A percentile compares a stretch with the other conserved stretches of the same genome.
phyloP scores from a whole-genome alignment of 2,113 vertebrate genomes.

The Paracanthobrama guichenoti region DNA sequence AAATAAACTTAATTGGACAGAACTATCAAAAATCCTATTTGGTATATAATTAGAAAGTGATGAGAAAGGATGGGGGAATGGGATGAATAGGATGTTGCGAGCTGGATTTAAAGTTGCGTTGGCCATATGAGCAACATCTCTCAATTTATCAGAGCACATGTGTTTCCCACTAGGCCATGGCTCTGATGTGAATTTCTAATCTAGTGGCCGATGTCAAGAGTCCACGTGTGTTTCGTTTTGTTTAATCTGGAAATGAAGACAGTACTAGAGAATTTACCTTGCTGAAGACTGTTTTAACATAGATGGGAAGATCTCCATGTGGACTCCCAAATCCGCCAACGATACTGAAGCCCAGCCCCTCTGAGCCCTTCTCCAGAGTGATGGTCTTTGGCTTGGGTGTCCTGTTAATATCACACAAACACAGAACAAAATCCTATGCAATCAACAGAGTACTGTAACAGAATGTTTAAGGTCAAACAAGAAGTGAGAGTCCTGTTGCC shows the following conservation, averaged over 20 bases:
- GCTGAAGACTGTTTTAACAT: constrained; percentile 96
- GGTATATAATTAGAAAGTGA: no score
- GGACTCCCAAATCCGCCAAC: constrained; percentile 94
- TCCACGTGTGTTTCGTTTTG: background rate
- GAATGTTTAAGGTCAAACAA: background rate
- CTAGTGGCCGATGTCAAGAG: background rate
- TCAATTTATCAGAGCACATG: background rate
- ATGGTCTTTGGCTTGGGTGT: constrained; percentile 83
- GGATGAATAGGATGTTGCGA: no score
- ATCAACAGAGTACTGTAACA: background rate
- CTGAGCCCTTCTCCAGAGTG: constrained; percentile 91
- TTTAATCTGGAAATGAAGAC: background rate
- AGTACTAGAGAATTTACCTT: constrained; percentile 78
- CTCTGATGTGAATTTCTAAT: background rate
- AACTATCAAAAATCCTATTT: no score
- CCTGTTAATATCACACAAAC: constrained; percentile 67
- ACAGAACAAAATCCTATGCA: background rate
- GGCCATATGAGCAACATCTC: background rate
- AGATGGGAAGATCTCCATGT: constrained; percentile 96
- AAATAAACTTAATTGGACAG: no score
- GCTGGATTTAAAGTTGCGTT: background rate
- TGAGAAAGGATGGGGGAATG: no score
- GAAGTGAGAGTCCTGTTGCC: background rate
- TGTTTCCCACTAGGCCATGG: background rate
- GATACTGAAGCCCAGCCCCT: constrained; percentile 96